phyloP scores from a whole-genome alignment of 2,888 invertebrate genomes.

The Patella pellucida region DNA sequence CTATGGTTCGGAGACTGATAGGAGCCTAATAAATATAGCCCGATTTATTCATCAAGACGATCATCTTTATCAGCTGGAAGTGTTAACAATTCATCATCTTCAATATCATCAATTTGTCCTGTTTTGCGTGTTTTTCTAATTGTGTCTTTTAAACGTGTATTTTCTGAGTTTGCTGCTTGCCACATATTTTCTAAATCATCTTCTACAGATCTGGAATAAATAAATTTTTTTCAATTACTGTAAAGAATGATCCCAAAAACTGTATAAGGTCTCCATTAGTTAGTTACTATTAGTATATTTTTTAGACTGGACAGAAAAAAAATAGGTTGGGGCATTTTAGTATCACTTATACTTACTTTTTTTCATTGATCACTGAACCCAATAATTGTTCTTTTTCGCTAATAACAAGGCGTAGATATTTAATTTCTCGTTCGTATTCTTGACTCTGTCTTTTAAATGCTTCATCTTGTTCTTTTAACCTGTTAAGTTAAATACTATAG shows the following conservation, averaged over 20 bases:
- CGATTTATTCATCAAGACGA: not conserved
- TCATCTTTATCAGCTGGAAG: not conserved
- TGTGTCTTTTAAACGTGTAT: slow-evolving; percentile 61
- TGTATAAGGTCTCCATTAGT: no score
- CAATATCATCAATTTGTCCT: slow-evolving; percentile 51
- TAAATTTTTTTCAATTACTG: not conserved
- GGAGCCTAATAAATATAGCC: not conserved
- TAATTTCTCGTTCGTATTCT: slow-evolving; percentile 68
- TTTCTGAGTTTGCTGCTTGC: slow-evolving; percentile 67
- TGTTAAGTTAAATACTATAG: slow-evolving; percentile 32
- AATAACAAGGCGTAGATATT: slow-evolving; percentile 60
- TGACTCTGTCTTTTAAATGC: slow-evolving; percentile 61
- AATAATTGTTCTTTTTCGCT: slow-evolving; percentile 65
- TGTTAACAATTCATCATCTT: slow-evolving; percentile 42
- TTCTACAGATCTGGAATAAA: slow-evolving; percentile 60
- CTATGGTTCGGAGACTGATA: slow-evolving; percentile 21
- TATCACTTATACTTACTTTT: slow-evolving; percentile 47
- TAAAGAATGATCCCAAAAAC: no score
- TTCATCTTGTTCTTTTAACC: slow-evolving; percentile 67
- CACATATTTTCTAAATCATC: slow-evolving; percentile 68
- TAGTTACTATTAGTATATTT: no score
- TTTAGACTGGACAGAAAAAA: no score
- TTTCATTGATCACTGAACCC: slow-evolving; percentile 48
- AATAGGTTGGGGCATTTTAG: no score
- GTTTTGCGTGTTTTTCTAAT: slow-evolving; percentile 58